Base-by-base conservation (phyloP, 2,113 vertebrate species). In the Sylvilagus bachmani region DNA sequence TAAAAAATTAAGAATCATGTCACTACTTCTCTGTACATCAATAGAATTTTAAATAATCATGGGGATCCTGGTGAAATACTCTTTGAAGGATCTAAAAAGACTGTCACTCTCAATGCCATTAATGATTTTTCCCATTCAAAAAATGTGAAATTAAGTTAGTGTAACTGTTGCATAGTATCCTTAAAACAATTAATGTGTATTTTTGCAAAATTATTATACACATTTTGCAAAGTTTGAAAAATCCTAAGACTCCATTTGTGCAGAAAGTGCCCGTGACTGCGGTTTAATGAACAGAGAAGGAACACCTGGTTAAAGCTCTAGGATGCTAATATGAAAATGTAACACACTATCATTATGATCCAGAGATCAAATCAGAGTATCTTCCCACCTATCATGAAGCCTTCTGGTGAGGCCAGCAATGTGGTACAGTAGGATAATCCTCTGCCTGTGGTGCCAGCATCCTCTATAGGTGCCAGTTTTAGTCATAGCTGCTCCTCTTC, bases 231-330 rank as follows among this genome's bases (percentile, higher is more conserved):
- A 8, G 84, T 64, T 61, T 89, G 31, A 31, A 81, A n/a, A 71
- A 53, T 62, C 81, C 33, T 44, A 24, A 88, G 44, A 36, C 1
- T 64, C 24, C 51, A 8, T 81, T 64, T 33, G 51, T 38, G 31
- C 61, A 80, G 14, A 87, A 71, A 92, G 29, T 67, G 5, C 4
- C 31, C 19, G 61, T 67, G 6, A 69, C 94, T 94, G 13, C 36
- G 83, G 21, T 87, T 95, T 67, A 88, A 70, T 55, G 86, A 91
- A 55, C 49, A 83, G n/a, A 93, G n/a, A 87, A 33, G 29, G 22
- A 61, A 58, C n/a, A 74, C 4, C 22, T 55, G 24, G 24, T 55
- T 58, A 79, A 44, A 82, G 25, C 36, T 94, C 61, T 89, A 27
- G 33, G 38, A 49, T 77, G 19, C 6, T 81, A 14, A 24, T 80